Evolutionary conservation across 2,113 vertebrate genomes (phyloP), one percentile per base, ranked within the genome.

Genomic region (Lepisosteus osseus): DNA sequence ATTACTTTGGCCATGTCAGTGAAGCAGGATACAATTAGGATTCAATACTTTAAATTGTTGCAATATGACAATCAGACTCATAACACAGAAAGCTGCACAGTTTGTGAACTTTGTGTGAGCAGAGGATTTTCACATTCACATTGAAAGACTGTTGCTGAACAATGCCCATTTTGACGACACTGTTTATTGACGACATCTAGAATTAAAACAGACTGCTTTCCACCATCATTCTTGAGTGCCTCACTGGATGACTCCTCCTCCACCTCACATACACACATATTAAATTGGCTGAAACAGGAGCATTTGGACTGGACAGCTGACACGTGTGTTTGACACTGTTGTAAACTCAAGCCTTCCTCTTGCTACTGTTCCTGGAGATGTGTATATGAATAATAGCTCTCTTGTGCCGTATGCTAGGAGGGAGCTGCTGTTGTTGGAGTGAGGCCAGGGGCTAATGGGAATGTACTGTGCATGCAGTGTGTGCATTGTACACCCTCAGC

Each of bases 361-460:
- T n/a, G 0, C 71, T 62, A 73, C 73, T 68, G 72, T 13, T 74
- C 57, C 78, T 76, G 69, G 51, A 71, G 73, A 82, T 67, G 68
- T 0, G 0, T 56, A 70, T 69, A 82, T 29, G 29, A 29, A 57
- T 12, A 68, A 78, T 43, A 0, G 0, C 78, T 61, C 82, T 86
- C 76, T 59, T 7, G 77, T 43, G 74, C 70, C 82, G 65, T 54
- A 4, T 5, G 78, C 76, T 41, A 72, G 78, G 76, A 68, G 0
- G 71, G 66, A 17, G 45, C 3, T 54, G 73, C 78, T 85, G 55
- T 78, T 59, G 68, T 74, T 85, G 83, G 83, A 84, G 65, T 13
- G 13, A 0, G 3, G 85, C 80, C 83, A 86, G 73, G 1, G 0
- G 72, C 71, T 80, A n/a, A 66, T 56, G 72, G 72, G 72, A 55